Conservation (phyloP, 2,888 invertebrate genomes). For the Calameuta idolon region DNA sequence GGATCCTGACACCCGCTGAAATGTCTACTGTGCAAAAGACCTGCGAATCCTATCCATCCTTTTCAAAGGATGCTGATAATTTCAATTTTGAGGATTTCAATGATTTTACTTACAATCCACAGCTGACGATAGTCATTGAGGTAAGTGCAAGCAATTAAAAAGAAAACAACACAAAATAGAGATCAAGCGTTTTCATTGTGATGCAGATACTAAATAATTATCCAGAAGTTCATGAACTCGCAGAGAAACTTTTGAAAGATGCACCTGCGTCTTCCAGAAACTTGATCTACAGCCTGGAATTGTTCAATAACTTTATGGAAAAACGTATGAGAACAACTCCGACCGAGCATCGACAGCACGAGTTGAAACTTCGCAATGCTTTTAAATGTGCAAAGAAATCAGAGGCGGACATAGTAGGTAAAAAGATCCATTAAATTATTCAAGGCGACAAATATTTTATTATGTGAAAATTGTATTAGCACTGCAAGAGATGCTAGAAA, state of each 20-base stretch:
- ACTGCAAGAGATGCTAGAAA: conserved; percentile 20
- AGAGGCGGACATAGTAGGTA: conserved; percentile 27
- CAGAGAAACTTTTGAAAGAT: neutral
- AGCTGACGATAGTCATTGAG: neutral
- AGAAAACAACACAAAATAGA: neutral
- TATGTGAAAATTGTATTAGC: conserved; percentile 8
- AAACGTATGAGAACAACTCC: conserved; percentile 31
- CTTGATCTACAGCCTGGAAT: neutral
- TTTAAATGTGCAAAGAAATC: conserved; percentile 23
- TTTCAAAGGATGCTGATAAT: neutral
- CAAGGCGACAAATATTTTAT: neutral
- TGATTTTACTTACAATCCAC: neutral
- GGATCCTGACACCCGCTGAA: neutral
- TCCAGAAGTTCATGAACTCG: neutral
- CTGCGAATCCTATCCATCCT: neutral
- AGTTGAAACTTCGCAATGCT: conserved; percentile 25
- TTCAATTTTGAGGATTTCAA: neutral
- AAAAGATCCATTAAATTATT: conserved; percentile 10
- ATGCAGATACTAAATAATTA: neutral
- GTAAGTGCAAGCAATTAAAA: neutral
- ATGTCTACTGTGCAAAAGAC: neutral
- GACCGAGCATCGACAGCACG: conserved; percentile 22
- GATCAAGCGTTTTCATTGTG: neutral
- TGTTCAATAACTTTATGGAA: conserved; percentile 17
- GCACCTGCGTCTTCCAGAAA: neutral